Evolutionary conservation across 2,113 vertebrate genomes (phyloP), one percentile per base, ranked within the genome.

Genomic region (Macroglossus sobrinus): DNA sequence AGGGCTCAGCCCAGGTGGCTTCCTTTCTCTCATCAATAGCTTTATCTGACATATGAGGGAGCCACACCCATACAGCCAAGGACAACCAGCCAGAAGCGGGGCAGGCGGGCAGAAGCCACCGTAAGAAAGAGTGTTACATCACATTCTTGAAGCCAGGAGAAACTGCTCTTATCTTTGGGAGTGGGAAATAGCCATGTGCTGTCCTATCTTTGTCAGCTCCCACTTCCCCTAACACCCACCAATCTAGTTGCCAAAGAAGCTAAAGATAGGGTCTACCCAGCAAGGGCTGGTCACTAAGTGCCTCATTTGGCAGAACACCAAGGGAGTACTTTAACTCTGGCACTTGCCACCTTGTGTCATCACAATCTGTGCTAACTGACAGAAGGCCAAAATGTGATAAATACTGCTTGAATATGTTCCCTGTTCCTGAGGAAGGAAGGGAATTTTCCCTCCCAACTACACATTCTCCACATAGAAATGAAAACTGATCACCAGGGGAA

Each of bases 111-210:
- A 72, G 86, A 45, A 24, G 16, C 38, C 45, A 19, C 40, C 7
- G 0, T 18, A 26, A 40, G n/a, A 68, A 33, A 50, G 74, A 78
- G 53, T 1, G 0, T 3, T 1, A 0, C 4, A 3, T 28, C 53
- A 30, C 21, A 14, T 12, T 15, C 26, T 40, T 1, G 18, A 87
- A 38, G 35, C 35, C 15, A 4, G 19, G 57, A 68, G 43, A 61
- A 68, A 28, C 13, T 18, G 9, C 16, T 66, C 0, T 50, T 76
- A 82, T 15, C 26, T 18, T 3, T 5, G 26, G 22, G 13, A 7
- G 35, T 16, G 50, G 18, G 33, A 26, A 59, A 21, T 0, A 16
- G 71, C 26, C 1, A 0, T 3, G 40, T 35, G 33, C 10, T 33
- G 24, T 15, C 59, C 24, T 45, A 0, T 43, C 84, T 66, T 40